A percentile compares a stretch with the other conserved stretches of the same genome.
These are phyloP conservation scores for Taxidea taxus DNA, from an alignment of 2,113 vertebrate species.

Conservation along the genomic window DNA sequence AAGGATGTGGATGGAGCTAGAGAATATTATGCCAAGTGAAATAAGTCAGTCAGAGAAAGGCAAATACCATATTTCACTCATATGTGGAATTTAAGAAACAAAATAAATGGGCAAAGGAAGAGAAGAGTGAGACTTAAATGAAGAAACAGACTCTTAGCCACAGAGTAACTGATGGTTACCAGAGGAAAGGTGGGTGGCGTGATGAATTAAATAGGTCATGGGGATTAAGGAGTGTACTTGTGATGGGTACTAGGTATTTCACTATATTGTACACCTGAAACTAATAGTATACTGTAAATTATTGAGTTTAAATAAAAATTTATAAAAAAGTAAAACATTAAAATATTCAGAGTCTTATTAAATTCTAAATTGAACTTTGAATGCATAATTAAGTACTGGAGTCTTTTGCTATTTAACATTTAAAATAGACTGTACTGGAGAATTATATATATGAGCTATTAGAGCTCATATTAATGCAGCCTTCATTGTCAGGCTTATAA, in stretches of 20 bases:
- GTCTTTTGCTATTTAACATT: neutral
- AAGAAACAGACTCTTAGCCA: neutral
- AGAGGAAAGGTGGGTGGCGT: neutral
- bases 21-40: neutral
- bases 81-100: neutral
- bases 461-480: neutral
- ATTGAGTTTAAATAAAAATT: neutral
- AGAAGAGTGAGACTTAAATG: neutral
- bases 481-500: neutral
- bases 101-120: neutral
- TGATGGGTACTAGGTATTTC: neutral
- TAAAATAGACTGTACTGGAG: neutral
- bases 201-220: neutral
- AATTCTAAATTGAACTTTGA: neutral
- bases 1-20: neutral
- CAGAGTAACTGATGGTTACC: neutral
- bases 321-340: neutral
- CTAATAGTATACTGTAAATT: neutral
- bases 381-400: neutral
- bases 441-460: neutral
- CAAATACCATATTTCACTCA: neutral
- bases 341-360: neutral
- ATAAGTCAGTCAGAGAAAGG: neutral
- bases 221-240: neutral
- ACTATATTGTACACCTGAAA: neutral